These are phyloP conservation scores for Dolomedes plantarius DNA, from an alignment of 2,888 invertebrate species.

Conservation along the genomic window DNA sequence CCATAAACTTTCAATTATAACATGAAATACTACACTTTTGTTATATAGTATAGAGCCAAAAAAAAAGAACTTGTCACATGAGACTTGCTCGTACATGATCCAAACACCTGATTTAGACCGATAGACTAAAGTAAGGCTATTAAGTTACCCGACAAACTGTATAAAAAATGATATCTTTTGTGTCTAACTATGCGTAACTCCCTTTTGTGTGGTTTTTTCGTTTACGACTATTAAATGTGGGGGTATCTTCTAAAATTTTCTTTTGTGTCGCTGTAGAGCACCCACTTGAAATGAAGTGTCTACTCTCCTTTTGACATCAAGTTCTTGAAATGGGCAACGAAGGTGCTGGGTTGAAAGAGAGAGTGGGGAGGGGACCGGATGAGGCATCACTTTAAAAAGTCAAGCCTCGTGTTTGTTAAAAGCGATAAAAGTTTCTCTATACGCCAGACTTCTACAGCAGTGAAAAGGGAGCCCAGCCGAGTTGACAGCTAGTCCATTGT, in stretches of 20 bases:
- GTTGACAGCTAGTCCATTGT: conserved; percentile 58
- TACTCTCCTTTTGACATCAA: conserved; percentile 4
- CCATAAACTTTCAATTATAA: too few relatives aligned
- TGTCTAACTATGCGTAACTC: conserved; percentile 6
- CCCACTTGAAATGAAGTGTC: conserved; percentile 14
- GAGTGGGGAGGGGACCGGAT: conserved; percentile 54
- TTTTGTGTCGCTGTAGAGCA: conserved; percentile 5
- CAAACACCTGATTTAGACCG: conserved; percentile 17
- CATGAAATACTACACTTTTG: too few relatives aligned
- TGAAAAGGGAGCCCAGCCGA: conserved; percentile 30
- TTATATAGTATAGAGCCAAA: too few relatives aligned
- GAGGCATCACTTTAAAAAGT: conserved; percentile 66
- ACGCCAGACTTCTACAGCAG: background rate
- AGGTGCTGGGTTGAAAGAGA: conserved; percentile 3
- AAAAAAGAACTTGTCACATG: background rate
- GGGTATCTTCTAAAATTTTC: background rate
- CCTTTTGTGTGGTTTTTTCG: background rate
- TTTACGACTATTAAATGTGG: conserved; percentile 17
- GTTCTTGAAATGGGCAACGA: conserved; percentile 33
- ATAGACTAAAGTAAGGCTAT: conserved; percentile 13
- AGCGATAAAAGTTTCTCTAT: conserved; percentile 62
- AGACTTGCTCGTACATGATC: background rate
- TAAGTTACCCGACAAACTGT: conserved; percentile 14
- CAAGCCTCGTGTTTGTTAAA: conserved; percentile 61
- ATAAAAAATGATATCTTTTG: background rate